phyloP scores from a whole-genome alignment of 2,888 invertebrate species.

The Cryptus viduatorius region DNA sequence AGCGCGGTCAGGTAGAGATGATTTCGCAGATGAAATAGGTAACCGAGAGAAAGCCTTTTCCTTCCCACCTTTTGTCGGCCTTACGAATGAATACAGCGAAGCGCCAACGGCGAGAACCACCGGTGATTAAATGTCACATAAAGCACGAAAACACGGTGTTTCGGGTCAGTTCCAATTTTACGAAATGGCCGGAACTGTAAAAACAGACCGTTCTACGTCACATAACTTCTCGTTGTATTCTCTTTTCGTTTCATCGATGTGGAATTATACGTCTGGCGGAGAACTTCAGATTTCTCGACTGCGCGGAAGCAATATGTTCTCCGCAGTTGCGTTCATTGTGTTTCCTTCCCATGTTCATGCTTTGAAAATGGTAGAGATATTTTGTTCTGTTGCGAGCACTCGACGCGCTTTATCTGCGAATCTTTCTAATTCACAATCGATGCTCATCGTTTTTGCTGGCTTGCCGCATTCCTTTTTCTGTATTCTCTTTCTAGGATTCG shows the following conservation, averaged over 20 bases:
- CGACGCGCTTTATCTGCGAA: constrained; percentile 69
- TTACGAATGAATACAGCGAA: not conserved
- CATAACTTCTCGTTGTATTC: constrained; percentile 55
- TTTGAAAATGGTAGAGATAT: constrained; percentile 6
- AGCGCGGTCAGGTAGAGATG: constrained; percentile 42
- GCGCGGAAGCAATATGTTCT: constrained; percentile 55
- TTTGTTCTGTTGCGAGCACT: constrained; percentile 73
- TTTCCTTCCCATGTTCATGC: not conserved
- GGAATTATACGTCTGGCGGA: constrained; percentile 43
- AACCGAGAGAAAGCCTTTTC: constrained; percentile 41
- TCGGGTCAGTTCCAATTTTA: constrained; percentile 67
- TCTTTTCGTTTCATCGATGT: constrained; percentile 24
- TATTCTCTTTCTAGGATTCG: constrained; percentile 52
- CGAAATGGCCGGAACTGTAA: constrained; percentile 46
- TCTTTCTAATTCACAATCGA: constrained; percentile 36
- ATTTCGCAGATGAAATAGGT: constrained; percentile 59
- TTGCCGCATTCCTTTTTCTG: constrained; percentile 23
- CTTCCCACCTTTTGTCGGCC: constrained; percentile 55
- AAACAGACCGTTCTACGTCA: constrained; percentile 62
- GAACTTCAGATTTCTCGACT: constrained; percentile 13
- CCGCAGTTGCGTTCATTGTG: not conserved
- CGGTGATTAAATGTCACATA: constrained; percentile 81
- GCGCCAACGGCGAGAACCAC: constrained; percentile 29
- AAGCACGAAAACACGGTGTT: constrained; percentile 79
- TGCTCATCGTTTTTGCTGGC: constrained; percentile 26